Evolutionary conservation across 2,888 invertebrate species (phyloP), one percentile per base, ranked within the genome.

Genomic region (Hypomecis punctinalis): DNA sequence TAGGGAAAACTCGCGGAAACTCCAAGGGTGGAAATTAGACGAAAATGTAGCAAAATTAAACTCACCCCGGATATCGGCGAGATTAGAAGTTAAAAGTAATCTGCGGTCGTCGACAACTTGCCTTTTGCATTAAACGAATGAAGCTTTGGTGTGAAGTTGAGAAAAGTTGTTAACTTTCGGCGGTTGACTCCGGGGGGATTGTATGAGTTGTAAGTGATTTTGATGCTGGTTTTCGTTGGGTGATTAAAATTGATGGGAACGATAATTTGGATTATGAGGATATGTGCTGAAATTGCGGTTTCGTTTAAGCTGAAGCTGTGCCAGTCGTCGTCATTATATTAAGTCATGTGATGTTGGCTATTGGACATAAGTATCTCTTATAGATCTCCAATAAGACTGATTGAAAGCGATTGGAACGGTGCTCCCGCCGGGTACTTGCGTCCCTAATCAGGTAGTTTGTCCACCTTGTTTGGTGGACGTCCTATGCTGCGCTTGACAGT

Each of bases 21-120:
- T 65, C 67, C 49, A 65, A 75, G 79, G 80, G 80, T 76, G 73
- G 70, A 79, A 85, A 84, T 83, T 82, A 79, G 78, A 76, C 62
- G 49, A 36, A 51, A 51, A 46, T 46, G 8, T 7, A 23, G 13
- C 76, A 76, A 82, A 86, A 88, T 86, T 83, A 82, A 82, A 82
- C 80, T 79, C 70, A 73, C 61, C 68, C 55, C 61, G 68, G 73
- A 76, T 79, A 82, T 82, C 77, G 77, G 74, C 62, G 78, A 78
- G 80, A 81, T 84, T 82, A 77, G 76, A 81, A 82, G 81, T 82
- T 81, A 75, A 83, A 79, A 79, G 78, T 83, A 84, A 87, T 87
- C 83, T 77, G 80, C 63, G 77, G 80, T 69, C 51, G 72, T 63
- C 67, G 61, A 63, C 65, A 76, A 80, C 76, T 72, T 77, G 71